Evolutionary conservation across 2,797 vertebrate species (phyloP), one percentile per base, ranked within the genome.

Genomic region (Poeciliopsis infans): DNA sequence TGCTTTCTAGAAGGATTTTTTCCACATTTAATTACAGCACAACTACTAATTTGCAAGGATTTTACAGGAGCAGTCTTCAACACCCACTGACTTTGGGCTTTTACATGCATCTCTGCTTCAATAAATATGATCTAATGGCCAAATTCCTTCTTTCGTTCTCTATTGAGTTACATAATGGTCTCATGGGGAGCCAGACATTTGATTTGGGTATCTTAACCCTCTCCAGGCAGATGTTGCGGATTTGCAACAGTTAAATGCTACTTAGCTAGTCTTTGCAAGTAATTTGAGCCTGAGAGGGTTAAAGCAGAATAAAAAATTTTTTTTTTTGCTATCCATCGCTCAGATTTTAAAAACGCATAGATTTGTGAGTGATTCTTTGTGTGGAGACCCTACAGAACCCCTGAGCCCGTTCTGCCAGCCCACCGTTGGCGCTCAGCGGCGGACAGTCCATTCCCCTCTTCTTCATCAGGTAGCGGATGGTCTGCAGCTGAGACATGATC

Each of bases 401-500:
- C 57, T 2, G 33, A 46, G 43, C 12, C 0, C n/a, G 23, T 7
- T 11, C 23, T 18, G 7, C 46, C 11, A 55, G 70, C 86, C 31
- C 76, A 97, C 97, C 96, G 86, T 94, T 89, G 78, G 90, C 82
- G 68, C 90, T 95, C 23, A 95, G 82, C 3, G 95, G 93, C 0
- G 96, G 95, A 79, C 95, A 97, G 87, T 97, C 96, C 95, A 98
- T 96, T 72, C 97, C 97, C 90, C 96, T 96, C 94, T 97, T 97
- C 92, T 97, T 98, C 97, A 98, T 97, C 89, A 98, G 88, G 79
- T 93, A 93, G 16, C 97, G 95, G 87, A 98, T 98, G 78, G 96
- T 97, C 59, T 97, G 95, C 28, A 98, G 96, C 51, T 97, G 97
- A 47, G 94, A 95, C 97, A 98, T 97, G 88, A 98, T 97, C 95